Base-by-base conservation (phyloP, 2,888 invertebrate genomes). In the Pristionchus maxplancki region DNA sequence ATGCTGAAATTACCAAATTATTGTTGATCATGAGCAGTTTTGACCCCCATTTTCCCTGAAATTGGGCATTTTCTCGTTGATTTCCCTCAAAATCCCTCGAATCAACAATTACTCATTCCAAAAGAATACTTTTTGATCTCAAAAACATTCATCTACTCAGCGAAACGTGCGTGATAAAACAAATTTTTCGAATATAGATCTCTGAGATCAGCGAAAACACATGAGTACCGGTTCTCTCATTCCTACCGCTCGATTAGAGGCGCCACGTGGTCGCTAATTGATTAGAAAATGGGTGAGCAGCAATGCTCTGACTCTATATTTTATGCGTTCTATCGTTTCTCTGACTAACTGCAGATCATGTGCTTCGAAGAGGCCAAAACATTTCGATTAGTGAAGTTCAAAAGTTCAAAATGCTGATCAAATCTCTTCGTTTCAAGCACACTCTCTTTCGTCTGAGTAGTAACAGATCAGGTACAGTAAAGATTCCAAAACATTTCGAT, bases 1-100 rank as follows among this genome's bases (percentile, higher is more conserved):
- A 99, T 98, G 17, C 97, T 97, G 0, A 97, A 92, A 84, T 50
- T 17, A n/a, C 6, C 17, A 4, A 34, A 24, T 48, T 28, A 24
- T 34, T 58, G 17, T 50, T 48, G 48, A 34, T 24, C n/a, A 88
- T 62, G 9, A 89, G 40, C 71, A 58, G n/a, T 20, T 88, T 37
- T 28, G 34, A 64, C 31, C 28, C n/a, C n/a, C n/a, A n/a, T n/a
- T n/a, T n/a, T n/a, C n/a, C n/a, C n/a, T n/a, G n/a, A n/a, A n/a
- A n/a, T n/a, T n/a, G n/a, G n/a, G n/a, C n/a, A n/a, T 17, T 44
- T 82, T 28, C 5, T 24, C 28, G 58, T 82, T 81, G 28, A 24
- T 37, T 24, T 50, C 81, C 44, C 6, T 44, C n/a, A n/a, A n/a
- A n/a, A n/a, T n/a, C n/a, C n/a, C n/a, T n/a, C n/a, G n/a, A 44